Base-by-base conservation (phyloP, 1,140 invertebrate species). In the Drosophila pachea region DNA sequence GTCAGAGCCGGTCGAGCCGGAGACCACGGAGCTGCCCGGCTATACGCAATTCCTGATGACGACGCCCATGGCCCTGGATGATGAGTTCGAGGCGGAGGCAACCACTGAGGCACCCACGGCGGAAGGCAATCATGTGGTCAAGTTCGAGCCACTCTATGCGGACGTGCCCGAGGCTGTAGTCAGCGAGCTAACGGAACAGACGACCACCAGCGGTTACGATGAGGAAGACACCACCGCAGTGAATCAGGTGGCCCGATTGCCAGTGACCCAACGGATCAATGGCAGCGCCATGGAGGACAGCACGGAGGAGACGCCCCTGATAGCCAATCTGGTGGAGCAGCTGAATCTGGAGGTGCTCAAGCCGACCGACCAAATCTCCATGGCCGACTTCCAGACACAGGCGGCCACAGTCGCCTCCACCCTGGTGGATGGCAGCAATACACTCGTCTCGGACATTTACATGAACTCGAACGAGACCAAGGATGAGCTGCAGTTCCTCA, bases 391-490 rank as follows among this genome's bases (percentile, higher is more conserved):
- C 61, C 86, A 89, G 63, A 88, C 81, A 0, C 86, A 91, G 68
- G 86, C 87, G 5, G 90, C 90, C 5, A 90, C 90, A 4, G 73
- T 90, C 0, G 90, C 89, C 12, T 90, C 90, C 29, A 86, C 81
- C 0, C 53, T 90, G 8, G 87, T 89, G 5, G 88, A 83, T 40
- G 83, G 86, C 48, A 73, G 70, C 29, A 83, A 86, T 48, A 76
- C 79, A 0, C 38, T 79, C 0, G 50, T 74, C 8, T 50, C 74
- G 0, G 74, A 89, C 38, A n/a, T 69, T 1, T 56, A 62, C 5
- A 78, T 87, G 78, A 89, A 42, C 42, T 83, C 84, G 2, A 89
- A 86, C 16, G 87, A 89, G 31, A 88, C 84, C 2, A 86, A 87
- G 58, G 82, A 87, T 53, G 87, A 89, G 42, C 69, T 89, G 4